Evolutionary conservation across 2,797 vertebrate species (phyloP).

Genomic region (Galagoides demidoff): DNA sequence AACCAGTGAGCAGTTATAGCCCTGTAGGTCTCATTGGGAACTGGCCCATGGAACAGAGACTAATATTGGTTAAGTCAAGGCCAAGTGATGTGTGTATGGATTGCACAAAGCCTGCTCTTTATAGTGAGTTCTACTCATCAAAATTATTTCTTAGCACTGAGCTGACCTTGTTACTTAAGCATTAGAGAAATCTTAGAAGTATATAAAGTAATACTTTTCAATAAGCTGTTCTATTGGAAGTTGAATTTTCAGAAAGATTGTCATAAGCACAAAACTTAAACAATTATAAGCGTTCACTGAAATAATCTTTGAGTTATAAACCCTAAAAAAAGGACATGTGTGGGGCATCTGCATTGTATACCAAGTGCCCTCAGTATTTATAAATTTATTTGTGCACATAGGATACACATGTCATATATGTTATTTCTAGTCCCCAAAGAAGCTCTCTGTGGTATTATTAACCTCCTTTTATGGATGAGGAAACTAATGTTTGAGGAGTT

Average conservation of each 20-base stretch:
- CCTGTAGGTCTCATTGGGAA: not conserved
- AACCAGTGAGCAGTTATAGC: not conserved
- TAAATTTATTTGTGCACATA: not conserved
- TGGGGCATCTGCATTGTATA: not conserved
- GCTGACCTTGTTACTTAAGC: not conserved
- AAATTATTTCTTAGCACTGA: not conserved
- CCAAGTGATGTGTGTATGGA: not conserved
- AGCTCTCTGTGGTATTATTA: not conserved
- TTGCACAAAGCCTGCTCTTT: not conserved
- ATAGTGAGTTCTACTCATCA: not conserved
- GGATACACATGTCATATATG: not conserved
- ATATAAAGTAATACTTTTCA: not conserved
- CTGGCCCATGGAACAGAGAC: not conserved
- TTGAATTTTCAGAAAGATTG: not conserved
- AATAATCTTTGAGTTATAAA: conserved; percentile 3
- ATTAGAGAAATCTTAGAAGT: not conserved
- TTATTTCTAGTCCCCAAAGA: not conserved
- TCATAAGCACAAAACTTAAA: conserved; percentile 38
- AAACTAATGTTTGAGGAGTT: conserved; percentile 22
- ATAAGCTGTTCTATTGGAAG: not conserved
- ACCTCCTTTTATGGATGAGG: not conserved
- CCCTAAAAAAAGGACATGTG: not conserved
- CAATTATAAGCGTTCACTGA: not conserved
- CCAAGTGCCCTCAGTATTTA: not conserved
- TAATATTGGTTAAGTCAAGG: not conserved